Evolutionary conservation across 1,140 invertebrate genomes (phyloP).

Genomic region (Solen grandis): DNA sequence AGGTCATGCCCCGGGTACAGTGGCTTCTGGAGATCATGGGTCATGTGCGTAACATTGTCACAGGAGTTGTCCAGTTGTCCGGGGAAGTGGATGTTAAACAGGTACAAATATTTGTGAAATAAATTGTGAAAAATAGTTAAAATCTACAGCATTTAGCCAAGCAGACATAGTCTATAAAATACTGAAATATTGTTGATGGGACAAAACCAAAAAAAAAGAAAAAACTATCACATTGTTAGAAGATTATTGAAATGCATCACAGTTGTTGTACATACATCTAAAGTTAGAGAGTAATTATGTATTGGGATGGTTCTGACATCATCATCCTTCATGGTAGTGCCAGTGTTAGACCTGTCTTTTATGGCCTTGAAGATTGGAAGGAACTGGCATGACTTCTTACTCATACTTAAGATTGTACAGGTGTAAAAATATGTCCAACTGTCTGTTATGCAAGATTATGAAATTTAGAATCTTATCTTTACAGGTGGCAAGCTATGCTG

Average conservation of each 20-base stretch:
- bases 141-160: too few relatives aligned
- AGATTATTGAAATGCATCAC: slow-evolving; percentile 49
- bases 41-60: slow-evolving; percentile 70
- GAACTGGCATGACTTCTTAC: background rate
- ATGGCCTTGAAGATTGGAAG: background rate
- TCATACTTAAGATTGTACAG: background rate
- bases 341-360: background rate
- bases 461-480: slow-evolving; percentile 4
- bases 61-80: slow-evolving; percentile 61
- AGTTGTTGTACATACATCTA: slow-evolving; percentile 43
- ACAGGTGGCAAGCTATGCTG: slow-evolving; percentile 25
- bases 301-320: background rate
- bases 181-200: too few relatives aligned
- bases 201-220: too few relatives aligned
- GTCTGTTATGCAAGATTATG: too few relatives aligned
- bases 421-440: too few relatives aligned
- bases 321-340: background rate
- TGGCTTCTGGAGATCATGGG: slow-evolving; percentile 76
- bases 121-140: too few relatives aligned
- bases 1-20: slow-evolving; percentile 57
- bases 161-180: too few relatives aligned
- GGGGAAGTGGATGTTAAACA: too few relatives aligned
- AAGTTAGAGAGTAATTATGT: background rate
- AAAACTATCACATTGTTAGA: too few relatives aligned
- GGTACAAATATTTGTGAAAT: too few relatives aligned